Base-by-base conservation (phyloP, 1,140 invertebrate species). In the Conus ventricosus region DNA sequence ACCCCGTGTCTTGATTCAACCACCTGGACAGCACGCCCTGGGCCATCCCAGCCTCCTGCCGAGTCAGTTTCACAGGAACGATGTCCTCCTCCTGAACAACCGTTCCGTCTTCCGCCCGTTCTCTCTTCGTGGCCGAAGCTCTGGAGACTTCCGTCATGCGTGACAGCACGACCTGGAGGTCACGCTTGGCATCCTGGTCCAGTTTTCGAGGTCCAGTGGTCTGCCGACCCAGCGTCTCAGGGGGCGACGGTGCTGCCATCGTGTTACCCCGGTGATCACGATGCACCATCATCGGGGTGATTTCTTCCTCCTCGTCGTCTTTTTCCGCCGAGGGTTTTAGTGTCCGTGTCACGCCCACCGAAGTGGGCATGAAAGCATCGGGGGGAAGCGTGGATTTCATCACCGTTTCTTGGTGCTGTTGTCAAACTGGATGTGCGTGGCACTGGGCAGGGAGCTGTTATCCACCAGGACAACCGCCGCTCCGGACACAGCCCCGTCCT, bases 51-150 rank as follows among this genome's bases (percentile, higher is more conserved):
- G 84, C 78, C 3, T 89, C 88, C 57, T 81, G 63, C 20, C 88
- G 67, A 23, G 57, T 76, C 84, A 89, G 57, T 23, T 67, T 67
- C 20, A 81, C 85, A 5, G 88, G 84, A 8, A 86, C 84, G 39
- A 89, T 86, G 5, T 89, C 76, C 7, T 86, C 84, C 60, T 89
- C 88, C 17, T 23, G 5, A 67, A 89, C 88, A 17, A 13, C 10
- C 0, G 81, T n/a, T 8, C 23, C 23, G 57, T 82, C 57, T 5
- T 76, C 39, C 5, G 51, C 25, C 10, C 5, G 5, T 23, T 8
- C 51, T 67, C 53, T 39, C 84, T 20, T 54, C 15, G 53, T 20
- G 8, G 27, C 57, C 54, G 23, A 15, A 25, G 51, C 10, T 4
- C 63, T 63, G 25, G 20, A 4, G 27, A 13, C 23, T 17, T 87